Base-by-base conservation (phyloP, 2,797 vertebrate genomes). In the Hypotaenidia philippensis region DNA sequence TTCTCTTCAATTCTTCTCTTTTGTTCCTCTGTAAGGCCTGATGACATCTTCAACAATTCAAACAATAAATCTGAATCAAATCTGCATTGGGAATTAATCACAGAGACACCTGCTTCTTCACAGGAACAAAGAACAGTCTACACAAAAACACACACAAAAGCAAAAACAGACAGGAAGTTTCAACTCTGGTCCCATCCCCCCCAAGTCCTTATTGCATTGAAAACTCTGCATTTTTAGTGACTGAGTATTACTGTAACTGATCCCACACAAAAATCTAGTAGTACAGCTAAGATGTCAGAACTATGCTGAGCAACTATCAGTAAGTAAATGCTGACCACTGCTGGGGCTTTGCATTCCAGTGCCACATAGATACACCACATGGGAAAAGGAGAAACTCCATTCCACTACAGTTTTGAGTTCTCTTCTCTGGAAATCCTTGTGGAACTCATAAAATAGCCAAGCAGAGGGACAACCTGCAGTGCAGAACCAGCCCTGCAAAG, bases 1-100 rank as follows among this genome's bases (percentile, higher is more conserved):
- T 99, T 99, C 94, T 99, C 99, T 89, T 99, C 99, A 9, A 99
- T 99, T 96, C 97, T 98, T 72, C 97, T 97, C 97, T 98, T 98
- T 57, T 99, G 99, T 78, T 99, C 99, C 57, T 98, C 98, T 16
- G 99, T 99, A 84, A 99, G 98, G 83, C 97, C 97, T 68, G 96
- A 95, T 12, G 99, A 99, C 99, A 99, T 99, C 92, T 97, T 97
- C 89, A 49, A 15, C 49, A 70, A 53, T 21, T 96, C 81, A 82
- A 78, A 49, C 41, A 44, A 38, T 8, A 36, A 50, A 57, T 52
- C 34, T 41, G 40, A 72, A 81, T 47, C 13, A 80, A 78, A 90
- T 68, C 56, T 60, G 31, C 84, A 91, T 61, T 4, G 1, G 32
- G 36, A 92, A 69, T 59, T 72, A 69, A 76, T 27, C 53, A 65